A percentile compares a stretch with the other conserved stretches of the same genome.
These are phyloP conservation scores for Hypsibius dujardini DNA, from an alignment of 1,140 invertebrate species.

Conservation along the genomic window DNA sequence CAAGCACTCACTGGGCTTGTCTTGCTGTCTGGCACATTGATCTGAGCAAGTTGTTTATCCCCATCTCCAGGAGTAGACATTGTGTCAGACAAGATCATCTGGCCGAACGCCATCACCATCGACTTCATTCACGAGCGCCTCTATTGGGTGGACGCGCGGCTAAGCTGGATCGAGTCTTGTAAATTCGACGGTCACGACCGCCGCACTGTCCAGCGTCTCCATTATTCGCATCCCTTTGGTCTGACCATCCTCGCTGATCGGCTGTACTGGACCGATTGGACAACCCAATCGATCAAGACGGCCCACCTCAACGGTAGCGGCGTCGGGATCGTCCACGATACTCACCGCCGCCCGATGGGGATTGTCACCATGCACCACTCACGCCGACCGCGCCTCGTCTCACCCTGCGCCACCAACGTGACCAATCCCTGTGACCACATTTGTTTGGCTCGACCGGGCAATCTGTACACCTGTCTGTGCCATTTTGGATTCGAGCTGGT, in stretches of 20 bases:
- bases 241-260: neutral
- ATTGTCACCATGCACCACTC: neutral
- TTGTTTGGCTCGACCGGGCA: slow-evolving; percentile 1
- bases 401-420: neutral
- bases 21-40: no score
- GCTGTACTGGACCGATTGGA: slow-evolving; percentile 11
- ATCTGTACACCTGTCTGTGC: no score
- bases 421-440: slow-evolving; percentile 4
- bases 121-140: slow-evolving; percentile 4
- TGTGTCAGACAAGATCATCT: neutral
- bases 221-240: neutral
- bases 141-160: neutral
- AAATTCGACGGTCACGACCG: neutral
- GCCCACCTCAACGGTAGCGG: neutral
- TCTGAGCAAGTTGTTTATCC: no score
- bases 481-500: no score
- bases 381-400: neutral
- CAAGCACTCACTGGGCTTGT: no score
- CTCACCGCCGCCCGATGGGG: neutral
- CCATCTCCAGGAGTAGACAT: neutral
- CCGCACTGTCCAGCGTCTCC: neutral
- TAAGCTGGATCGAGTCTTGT: neutral
- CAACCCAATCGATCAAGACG: neutral
- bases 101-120: neutral
- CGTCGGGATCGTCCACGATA: neutral